Percentiles rank a stretch among this genome's conserved stretches.
These are phyloP conservation scores for Pristionchus japonicus DNA, from an alignment of 2,888 invertebrate genomes.

Conservation along the genomic window DNA sequence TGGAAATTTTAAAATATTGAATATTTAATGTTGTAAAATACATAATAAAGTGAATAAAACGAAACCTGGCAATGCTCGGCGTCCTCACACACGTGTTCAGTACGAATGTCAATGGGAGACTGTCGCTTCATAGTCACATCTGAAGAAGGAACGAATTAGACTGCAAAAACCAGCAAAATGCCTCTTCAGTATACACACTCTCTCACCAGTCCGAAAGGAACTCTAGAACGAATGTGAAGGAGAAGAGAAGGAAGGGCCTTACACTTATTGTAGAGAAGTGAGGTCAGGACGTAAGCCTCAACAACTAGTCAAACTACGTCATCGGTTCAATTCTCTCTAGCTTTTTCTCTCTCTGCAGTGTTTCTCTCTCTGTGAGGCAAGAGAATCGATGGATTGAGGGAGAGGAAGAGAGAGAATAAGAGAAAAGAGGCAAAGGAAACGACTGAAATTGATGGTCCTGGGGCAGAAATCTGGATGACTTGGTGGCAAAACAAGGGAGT, in stretches of 20 bases:
- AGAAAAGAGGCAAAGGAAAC: background rate
- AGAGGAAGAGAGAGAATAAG: conserved; percentile 6
- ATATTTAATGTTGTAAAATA: background rate
- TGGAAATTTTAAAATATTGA: too few species aligned
- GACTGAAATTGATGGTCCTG: background rate
- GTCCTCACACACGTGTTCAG: conserved; percentile 39
- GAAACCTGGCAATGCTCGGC: conserved; percentile 41
- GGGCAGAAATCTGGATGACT: background rate
- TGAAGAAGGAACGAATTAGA: background rate
- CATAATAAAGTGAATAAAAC: background rate
- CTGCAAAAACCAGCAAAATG: too few species aligned
- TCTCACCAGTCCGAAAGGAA: too few species aligned
- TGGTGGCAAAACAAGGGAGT: background rate
- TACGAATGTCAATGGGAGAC: conserved; percentile 47
- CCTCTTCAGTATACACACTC: too few species aligned
- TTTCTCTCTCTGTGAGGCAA: background rate
- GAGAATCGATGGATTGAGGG: conserved; percentile 28
- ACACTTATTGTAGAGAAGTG: background rate
- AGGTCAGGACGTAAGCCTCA: conserved; percentile 5
- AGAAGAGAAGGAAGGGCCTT: background rate
- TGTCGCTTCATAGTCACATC: conserved; percentile 46
- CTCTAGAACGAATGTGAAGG: background rate
- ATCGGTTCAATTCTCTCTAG: background rate
- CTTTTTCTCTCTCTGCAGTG: conserved; percentile 4
- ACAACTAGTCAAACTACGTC: background rate